Evolutionary conservation across 2,113 vertebrate genomes (phyloP).

Genomic region (Trogon melanurus): DNA sequence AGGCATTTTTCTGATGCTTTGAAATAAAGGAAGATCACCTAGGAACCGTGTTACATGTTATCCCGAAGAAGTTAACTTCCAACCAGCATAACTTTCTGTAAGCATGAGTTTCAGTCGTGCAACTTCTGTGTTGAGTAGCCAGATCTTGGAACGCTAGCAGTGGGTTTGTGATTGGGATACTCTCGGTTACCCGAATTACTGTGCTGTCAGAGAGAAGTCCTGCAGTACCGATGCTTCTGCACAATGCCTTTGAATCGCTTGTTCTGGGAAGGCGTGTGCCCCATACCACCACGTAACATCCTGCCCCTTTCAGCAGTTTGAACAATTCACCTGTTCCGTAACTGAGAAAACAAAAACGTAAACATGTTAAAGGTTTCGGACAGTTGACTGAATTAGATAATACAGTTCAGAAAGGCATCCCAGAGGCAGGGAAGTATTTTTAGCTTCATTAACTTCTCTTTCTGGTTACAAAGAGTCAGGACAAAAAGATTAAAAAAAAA

Average conservation of each 20-base stretch:
- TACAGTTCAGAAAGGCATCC: neutral
- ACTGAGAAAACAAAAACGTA: slow-evolving; percentile 23
- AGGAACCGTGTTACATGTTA: neutral
- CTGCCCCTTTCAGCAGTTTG: neutral
- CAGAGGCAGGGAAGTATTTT: neutral
- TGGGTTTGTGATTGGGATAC: neutral
- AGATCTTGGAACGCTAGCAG: neutral
- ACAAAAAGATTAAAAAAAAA: neutral
- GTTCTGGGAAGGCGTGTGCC: neutral
- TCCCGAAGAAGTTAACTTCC: neutral
- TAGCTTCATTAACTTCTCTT: neutral
- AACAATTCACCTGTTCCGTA: neutral
- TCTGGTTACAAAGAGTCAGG: neutral
- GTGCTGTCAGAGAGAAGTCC: neutral
- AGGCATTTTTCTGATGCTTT: neutral
- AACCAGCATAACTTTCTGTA: neutral
- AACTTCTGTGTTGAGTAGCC: neutral
- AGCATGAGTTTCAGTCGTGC: neutral
- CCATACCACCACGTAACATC: neutral
- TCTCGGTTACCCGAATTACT: neutral
- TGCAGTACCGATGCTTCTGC: neutral
- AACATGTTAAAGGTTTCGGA: neutral
- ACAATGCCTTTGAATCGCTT: neutral
- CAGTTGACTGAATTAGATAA: slow-evolving; percentile 12
- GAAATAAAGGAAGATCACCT: neutral